These are phyloP conservation scores for Rhagologus leucostigma DNA, from an alignment of 2,113 vertebrate species.

Conservation along the genomic window DNA sequence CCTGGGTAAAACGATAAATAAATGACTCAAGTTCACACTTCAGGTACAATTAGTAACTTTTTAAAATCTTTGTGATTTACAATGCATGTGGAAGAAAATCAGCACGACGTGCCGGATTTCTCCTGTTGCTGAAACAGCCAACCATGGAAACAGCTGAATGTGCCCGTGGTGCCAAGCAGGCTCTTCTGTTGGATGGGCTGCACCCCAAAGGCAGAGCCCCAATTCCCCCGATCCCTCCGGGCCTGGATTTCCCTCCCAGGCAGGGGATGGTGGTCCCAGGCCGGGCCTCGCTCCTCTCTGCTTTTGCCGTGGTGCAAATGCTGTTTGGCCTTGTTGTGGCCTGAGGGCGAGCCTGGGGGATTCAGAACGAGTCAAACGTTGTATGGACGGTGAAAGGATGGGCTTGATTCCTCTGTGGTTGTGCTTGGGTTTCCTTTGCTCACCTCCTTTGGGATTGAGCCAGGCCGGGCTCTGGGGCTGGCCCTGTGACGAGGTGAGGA, in stretches of 20 bases:
- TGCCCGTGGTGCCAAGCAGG: neutral
- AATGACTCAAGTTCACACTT: slow-evolving; percentile 21
- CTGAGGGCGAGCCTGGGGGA: neutral
- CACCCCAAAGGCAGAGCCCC: neutral
- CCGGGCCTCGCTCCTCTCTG: neutral
- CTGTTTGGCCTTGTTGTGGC: neutral
- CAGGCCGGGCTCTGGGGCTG: accelerated
- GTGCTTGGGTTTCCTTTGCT: neutral
- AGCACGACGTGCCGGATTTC: neutral
- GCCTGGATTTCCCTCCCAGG: neutral
- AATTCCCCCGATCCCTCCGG: accelerated
- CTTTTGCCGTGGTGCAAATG: neutral
- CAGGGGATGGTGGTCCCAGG: neutral
- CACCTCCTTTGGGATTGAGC: accelerated
- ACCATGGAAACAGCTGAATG: neutral
- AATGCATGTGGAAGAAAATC: neutral
- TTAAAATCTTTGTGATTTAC: neutral
- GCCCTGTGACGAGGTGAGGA: accelerated
- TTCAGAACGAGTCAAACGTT: neutral
- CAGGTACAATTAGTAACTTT: neutral
- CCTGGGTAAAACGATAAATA: slow-evolving; percentile 49
- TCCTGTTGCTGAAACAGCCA: neutral
- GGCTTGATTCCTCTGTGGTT: neutral
- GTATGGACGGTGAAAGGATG: neutral
- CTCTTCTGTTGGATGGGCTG: neutral